Conservation (phyloP, 1,140 invertebrate genomes). For the Pogonomyrmex barbatus region DNA sequence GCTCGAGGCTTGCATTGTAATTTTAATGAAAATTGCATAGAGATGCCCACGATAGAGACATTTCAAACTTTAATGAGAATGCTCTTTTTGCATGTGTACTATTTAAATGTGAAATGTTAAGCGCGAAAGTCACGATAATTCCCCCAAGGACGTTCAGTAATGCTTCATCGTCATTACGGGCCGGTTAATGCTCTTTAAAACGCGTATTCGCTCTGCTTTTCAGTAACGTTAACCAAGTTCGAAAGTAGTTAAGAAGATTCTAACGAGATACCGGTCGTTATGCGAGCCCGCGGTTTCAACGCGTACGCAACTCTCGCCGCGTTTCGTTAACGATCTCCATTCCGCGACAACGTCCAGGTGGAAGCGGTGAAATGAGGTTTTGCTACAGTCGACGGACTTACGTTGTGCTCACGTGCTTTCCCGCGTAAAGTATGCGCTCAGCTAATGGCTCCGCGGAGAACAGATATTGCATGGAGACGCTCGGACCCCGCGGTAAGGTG, state of each 20-base stretch:
- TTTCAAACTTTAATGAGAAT: background rate
- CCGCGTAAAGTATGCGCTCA: slow-evolving; percentile 75
- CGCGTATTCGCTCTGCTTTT: slow-evolving; percentile 12
- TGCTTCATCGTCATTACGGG: background rate
- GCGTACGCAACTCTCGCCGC: background rate
- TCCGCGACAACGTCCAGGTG: slow-evolving; percentile 10
- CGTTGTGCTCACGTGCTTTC: slow-evolving; percentile 71
- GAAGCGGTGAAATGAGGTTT: slow-evolving; percentile 69
- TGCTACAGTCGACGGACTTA: slow-evolving; percentile 61
- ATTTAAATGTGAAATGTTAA: slow-evolving; percentile 8
- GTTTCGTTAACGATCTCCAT: slow-evolving; percentile 42
- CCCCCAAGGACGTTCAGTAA: background rate
- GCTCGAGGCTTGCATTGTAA: background rate
- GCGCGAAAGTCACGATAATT: background rate
- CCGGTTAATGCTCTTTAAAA: background rate
- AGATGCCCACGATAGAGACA: background rate
- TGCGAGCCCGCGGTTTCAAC: slow-evolving; percentile 12
- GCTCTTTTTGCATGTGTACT: background rate
- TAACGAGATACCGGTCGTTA: slow-evolving; percentile 31
- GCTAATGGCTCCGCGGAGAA: slow-evolving; percentile 73
- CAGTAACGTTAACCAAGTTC: background rate
- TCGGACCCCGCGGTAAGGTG: slow-evolving; percentile 69
- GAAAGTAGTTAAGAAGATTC: slow-evolving; percentile 29
- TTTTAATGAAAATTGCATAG: background rate
- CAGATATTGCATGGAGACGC: slow-evolving; percentile 77